Conservation (phyloP, 2,888 invertebrate genomes). For the Erebia palarica region DNA sequence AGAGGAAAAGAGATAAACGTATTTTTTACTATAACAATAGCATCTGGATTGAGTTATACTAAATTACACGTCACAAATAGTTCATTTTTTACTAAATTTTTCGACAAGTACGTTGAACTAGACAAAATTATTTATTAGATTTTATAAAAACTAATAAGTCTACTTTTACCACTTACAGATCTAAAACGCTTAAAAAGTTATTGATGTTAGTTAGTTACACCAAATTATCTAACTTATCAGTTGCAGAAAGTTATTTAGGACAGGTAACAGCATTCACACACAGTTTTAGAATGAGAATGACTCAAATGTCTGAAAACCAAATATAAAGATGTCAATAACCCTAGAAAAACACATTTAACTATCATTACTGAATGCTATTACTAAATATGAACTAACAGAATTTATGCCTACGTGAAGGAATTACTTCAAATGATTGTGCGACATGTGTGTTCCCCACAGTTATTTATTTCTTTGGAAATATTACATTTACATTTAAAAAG, state of each 20-base stretch:
- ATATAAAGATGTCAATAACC: not conserved
- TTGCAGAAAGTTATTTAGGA: constrained; percentile 16
- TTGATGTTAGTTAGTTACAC: not conserved
- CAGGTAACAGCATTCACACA: constrained; percentile 25
- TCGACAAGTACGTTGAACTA: not conserved
- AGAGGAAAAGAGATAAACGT: too few species aligned
- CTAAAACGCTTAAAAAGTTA: constrained; percentile 10
- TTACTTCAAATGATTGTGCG: constrained; percentile 35
- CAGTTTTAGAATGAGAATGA: constrained; percentile 1
- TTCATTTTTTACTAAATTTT: constrained; percentile 15
- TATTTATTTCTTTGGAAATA: constrained; percentile 41
- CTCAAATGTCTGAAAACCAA: not conserved
- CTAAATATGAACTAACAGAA: not conserved
- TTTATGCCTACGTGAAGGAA: constrained; percentile 2
- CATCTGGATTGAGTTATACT: constrained; percentile 4
- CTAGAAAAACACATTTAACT: not conserved
- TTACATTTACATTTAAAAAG: constrained; percentile 45
- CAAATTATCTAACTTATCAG: constrained; percentile 20
- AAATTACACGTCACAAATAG: constrained; percentile 28
- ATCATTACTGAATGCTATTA: not conserved
- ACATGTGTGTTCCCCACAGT: constrained; percentile 44
- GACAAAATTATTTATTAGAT: constrained; percentile 19
- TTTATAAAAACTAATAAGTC: constrained; percentile 31
- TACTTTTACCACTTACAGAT: constrained; percentile 26
- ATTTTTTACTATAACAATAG: too few species aligned